Percentiles rank a stretch among this genome's conserved stretches.
phyloP scores from a whole-genome alignment of 2,113 vertebrate species.

The Cololabis saira region DNA sequence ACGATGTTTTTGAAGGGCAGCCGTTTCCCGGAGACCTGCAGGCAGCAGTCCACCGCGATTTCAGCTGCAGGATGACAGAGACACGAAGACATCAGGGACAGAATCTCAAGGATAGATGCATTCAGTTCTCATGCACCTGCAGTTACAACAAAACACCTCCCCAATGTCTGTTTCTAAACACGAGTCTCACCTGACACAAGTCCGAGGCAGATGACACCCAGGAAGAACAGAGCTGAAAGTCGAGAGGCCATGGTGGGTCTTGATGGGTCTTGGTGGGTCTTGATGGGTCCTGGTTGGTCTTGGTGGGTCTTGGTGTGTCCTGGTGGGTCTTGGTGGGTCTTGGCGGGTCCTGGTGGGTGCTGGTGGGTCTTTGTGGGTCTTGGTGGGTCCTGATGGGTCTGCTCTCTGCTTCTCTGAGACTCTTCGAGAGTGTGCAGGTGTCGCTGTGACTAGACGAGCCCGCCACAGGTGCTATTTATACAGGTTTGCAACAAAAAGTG shows the following conservation, averaged over 20 bases:
- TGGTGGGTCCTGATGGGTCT: neutral
- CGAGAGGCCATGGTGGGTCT: constrained; percentile 53
- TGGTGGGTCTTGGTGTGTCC: too few species aligned
- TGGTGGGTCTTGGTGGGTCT: too few species aligned
- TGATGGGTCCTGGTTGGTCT: too few species aligned
- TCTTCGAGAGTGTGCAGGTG: constrained; percentile 28
- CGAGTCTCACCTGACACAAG: constrained; percentile 54
- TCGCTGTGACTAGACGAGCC: neutral
- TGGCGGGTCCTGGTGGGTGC: too few species aligned
- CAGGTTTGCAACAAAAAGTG: constrained; percentile 34
- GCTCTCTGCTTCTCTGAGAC: constrained; percentile 1
- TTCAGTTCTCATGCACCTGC: neutral
- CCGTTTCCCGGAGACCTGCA: neutral
- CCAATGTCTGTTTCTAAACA: neutral
- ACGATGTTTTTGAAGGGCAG: constrained; percentile 1
- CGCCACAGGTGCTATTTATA: constrained; percentile 55
- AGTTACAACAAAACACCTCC: neutral
- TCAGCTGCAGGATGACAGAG: constrained; percentile 36
- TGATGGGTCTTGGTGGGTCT: too few species aligned
- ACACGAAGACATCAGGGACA: neutral
- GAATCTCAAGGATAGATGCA: neutral
- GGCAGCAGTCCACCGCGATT: constrained; percentile 53
- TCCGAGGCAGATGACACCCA: constrained; percentile 43
- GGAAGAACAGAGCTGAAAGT: constrained; percentile 51
- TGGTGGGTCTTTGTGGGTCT: too few species aligned